Percentiles rank a stretch among this genome's conserved stretches.
Conservation (phyloP, 2,113 vertebrate genomes). For the Phaethon lepturus region DNA sequence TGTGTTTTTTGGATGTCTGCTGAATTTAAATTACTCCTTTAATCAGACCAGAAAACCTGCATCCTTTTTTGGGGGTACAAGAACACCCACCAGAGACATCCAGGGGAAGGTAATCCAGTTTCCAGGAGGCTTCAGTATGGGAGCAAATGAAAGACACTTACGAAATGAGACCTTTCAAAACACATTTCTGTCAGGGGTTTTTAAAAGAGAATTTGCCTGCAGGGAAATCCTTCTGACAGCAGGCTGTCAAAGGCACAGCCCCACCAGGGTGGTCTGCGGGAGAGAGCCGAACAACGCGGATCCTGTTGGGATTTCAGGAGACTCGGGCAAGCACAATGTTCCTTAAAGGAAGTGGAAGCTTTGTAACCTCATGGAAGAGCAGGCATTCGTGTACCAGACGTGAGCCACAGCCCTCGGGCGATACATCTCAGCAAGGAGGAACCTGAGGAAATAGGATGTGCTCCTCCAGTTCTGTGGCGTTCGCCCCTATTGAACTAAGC, state of each 20-base stretch:
- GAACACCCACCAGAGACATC: not conserved
- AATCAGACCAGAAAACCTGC: conserved; percentile 25
- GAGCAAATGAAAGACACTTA: conserved; percentile 46
- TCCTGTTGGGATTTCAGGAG: conserved; percentile 51
- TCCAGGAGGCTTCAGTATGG: conserved; percentile 9
- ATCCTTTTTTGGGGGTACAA: not conserved
- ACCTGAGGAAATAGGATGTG: not conserved
- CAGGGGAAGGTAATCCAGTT: conserved; percentile 24
- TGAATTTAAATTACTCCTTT: conserved; percentile 55
- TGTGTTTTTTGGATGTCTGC: not conserved
- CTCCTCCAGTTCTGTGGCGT: not conserved
- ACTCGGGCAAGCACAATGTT: not conserved
- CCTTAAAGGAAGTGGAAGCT: conserved; percentile 21
- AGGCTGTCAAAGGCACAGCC: conserved; percentile 69
- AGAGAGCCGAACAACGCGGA: not conserved
- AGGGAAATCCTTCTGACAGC: conserved; percentile 71
- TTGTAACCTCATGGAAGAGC: not conserved
- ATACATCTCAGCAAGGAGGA: not conserved
- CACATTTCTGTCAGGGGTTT: conserved; percentile 60
- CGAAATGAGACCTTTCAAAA: conserved; percentile 62
- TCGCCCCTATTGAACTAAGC: not conserved
- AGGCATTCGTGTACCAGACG: not conserved
- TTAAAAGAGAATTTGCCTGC: conserved; percentile 69
- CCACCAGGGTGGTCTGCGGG: conserved; percentile 28
- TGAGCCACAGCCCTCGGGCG: not conserved